Evolutionary conservation across 2,797 vertebrate species (phyloP).

Genomic region (Heteromormyrus szaboi): DNA sequence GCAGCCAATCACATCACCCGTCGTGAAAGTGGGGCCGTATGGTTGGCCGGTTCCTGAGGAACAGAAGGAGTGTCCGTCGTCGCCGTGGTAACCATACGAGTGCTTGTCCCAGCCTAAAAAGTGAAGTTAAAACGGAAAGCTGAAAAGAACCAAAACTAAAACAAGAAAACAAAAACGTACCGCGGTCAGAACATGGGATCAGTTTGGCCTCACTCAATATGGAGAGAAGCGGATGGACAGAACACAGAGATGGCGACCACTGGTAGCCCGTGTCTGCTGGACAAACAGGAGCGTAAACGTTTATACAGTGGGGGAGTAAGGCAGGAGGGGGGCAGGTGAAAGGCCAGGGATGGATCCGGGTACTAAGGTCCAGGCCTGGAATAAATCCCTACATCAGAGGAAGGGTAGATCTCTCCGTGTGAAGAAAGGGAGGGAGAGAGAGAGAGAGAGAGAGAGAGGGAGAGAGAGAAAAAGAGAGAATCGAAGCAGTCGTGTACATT

Average conservation of each 20-base stretch:
- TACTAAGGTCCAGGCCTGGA: background rate
- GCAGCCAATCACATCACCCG: slow-evolving; percentile 98
- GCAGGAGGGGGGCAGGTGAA: background rate
- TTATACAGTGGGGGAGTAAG: background rate
- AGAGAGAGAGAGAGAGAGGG: background rate
- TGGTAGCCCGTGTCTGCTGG: background rate
- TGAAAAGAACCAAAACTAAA: slow-evolving; percentile 27
- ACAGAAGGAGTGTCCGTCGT: slow-evolving; percentile 98
- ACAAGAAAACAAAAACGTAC: background rate
- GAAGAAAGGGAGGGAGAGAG: background rate
- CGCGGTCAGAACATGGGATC: too few species aligned
- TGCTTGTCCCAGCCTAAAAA: slow-evolving; percentile 95
- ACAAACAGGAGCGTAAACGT: background rate
- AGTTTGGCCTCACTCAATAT: background rate
- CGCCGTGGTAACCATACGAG: slow-evolving; percentile 98
- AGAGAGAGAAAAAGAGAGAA: background rate
- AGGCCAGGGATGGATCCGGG: background rate
- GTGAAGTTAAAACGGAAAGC: slow-evolving; percentile 20
- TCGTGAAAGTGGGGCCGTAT: slow-evolving; percentile 96
- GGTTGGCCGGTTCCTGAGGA: slow-evolving; percentile 97
- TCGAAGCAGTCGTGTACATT: background rate
- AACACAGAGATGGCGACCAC: background rate
- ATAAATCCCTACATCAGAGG: background rate
- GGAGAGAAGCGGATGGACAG: background rate
- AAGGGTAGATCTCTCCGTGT: background rate